Evolutionary conservation across 2,888 invertebrate genomes (phyloP).

Genomic region (Eilema depressum): DNA sequence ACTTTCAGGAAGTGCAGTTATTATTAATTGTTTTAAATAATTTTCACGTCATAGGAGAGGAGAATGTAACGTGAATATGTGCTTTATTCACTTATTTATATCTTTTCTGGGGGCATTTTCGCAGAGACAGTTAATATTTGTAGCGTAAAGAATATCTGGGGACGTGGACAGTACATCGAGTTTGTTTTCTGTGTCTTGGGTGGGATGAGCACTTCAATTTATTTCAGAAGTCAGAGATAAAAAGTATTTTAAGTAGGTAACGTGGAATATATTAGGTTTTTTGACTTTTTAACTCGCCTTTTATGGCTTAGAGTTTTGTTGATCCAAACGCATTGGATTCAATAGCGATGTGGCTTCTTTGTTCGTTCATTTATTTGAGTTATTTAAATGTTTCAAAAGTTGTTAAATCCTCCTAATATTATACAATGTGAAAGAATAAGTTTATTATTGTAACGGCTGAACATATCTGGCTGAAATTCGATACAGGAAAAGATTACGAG

Average conservation of each 20-base stretch:
- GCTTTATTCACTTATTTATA: constrained; percentile 50
- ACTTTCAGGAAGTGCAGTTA: background rate
- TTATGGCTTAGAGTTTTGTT: constrained; percentile 45
- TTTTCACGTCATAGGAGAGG: constrained; percentile 21
- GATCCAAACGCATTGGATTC: constrained; percentile 41
- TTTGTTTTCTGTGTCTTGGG: constrained; percentile 57
- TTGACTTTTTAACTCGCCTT: constrained; percentile 40
- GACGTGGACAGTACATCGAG: constrained; percentile 44
- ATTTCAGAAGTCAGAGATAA: constrained; percentile 59
- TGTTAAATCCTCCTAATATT: background rate
- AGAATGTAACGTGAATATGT: constrained; percentile 40
- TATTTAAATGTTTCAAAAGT: background rate
- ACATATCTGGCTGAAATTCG: too few relatives aligned
- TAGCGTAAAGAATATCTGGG: constrained; percentile 50
- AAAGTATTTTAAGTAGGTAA: constrained; percentile 59
- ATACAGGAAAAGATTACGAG: too few relatives aligned
- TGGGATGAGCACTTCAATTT: constrained; percentile 57
- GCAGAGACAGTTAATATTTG: constrained; percentile 51
- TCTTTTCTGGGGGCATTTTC: constrained; percentile 48
- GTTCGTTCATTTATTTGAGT: background rate
- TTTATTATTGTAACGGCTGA: too few relatives aligned
- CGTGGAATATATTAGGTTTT: constrained; percentile 52
- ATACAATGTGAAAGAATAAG: too few relatives aligned
- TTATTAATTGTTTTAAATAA: background rate
- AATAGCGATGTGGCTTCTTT: constrained; percentile 33